A percentile compares a stretch with the other conserved stretches of the same genome.
These are phyloP conservation scores for Drosophila putrida DNA, from an alignment of 2,888 invertebrate genomes.

Conservation along the genomic window DNA sequence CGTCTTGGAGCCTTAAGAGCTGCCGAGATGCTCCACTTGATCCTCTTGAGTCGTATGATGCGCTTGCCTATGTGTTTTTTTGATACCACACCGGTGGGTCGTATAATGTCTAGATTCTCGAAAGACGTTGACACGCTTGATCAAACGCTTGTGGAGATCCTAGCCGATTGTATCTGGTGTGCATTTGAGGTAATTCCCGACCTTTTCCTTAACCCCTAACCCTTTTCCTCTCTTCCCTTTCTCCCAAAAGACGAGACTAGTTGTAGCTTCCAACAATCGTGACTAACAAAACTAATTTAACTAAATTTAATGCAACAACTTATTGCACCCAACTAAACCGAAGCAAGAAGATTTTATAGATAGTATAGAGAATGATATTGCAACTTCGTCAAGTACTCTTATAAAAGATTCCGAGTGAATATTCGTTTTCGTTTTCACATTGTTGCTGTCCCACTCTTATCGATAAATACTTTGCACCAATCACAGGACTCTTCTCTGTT, in stretches of 20 bases:
- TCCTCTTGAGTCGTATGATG: constrained; percentile 86
- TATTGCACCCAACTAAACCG: not conserved
- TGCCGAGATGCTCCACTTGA: constrained; percentile 83
- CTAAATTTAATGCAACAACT: too few relatives aligned
- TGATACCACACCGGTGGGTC: constrained; percentile 88
- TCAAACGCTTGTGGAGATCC: constrained; percentile 84
- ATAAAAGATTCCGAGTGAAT: constrained; percentile 5
- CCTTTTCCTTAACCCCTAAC: not conserved
- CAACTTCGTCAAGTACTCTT: not conserved
- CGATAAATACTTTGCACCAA: constrained; percentile 34
- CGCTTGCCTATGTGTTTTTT: constrained; percentile 87
- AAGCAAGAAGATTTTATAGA: not conserved
- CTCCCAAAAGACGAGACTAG: not conserved
- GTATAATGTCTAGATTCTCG: constrained; percentile 87
- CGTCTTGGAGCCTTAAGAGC: constrained; percentile 87
- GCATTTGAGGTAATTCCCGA: constrained; percentile 86
- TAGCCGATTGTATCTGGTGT: constrained; percentile 87
- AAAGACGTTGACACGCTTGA: constrained; percentile 86
- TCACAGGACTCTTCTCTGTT: constrained; percentile 89
- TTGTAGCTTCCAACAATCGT: not conserved
- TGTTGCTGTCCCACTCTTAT: constrained; percentile 5
- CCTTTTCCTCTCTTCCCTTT: not conserved
- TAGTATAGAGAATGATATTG: not conserved
- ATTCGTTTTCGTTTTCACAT: too few relatives aligned
- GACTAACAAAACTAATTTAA: too few relatives aligned